Evolutionary conservation across 2,888 invertebrate genomes (phyloP), one percentile per base, ranked within the genome.

Genomic region (Xestoiulus laeticollis): DNA sequence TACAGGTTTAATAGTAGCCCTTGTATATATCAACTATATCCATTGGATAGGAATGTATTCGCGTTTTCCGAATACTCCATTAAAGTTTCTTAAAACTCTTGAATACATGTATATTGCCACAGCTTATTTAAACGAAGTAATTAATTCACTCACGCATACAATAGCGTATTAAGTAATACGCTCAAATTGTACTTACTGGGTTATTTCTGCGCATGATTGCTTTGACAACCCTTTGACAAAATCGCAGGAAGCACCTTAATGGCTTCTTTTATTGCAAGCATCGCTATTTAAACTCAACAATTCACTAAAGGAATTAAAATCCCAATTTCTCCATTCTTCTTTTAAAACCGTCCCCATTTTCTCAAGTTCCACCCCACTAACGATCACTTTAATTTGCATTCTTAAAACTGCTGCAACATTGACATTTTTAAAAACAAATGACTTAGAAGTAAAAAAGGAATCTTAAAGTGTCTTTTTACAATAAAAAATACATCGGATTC

Each of bases 141-240:
- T 78, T 78, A 78, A 78, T 30, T 30, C 78, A 78, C 8, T 78
- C 14, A 78, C 30, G 78, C 78, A 78, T 30, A 78, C 30, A 78
- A 30, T 78, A 30, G 30, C 30, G 78, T 78, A 78, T 78, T 78
- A 78, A 78, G 78, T 78, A 78, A 78, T 78, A 78, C 26, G 78
- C 30, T 30, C 26, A 68, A 68, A 12, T 26, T 78, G 78, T 2
- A 78, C 14, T 26, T 30, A 26, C 26, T 26, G 68, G 68, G 30
- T 78, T 30, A 78, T 26, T 78, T 78, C 14, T 78, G 14, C 30
- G 78, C 78, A 78, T 78, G 78, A 78, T 78, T 78, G 26, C 78
- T 4, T 38, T 30, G 78, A 2, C 26, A 78, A 78, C 30, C 26
- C 30, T 26, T 78, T 26, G 12, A 78, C 78, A 30, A 78, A 78